Percentiles rank a stretch among this genome's conserved stretches.
Conservation (phyloP, 2,113 vertebrate species). For the Pelecanoides urinatrix region DNA sequence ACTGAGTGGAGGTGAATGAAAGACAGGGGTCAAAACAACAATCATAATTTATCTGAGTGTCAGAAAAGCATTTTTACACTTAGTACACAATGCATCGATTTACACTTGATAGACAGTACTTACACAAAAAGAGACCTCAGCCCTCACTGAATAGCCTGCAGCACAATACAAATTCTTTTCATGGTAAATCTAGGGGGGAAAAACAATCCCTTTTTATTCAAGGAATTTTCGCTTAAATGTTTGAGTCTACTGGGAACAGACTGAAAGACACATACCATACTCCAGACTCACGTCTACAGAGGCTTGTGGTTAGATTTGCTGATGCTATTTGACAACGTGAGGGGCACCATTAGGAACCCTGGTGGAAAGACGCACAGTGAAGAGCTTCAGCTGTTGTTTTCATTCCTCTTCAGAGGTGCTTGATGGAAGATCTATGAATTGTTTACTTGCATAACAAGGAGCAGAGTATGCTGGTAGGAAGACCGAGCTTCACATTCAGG, state of each 20-base stretch:
- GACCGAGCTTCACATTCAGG: neutral
- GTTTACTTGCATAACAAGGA: neutral
- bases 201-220: neutral
- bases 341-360: neutral
- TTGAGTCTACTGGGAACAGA: neutral
- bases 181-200: neutral
- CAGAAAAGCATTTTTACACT: conserved; percentile 30
- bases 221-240: conserved; percentile 17
- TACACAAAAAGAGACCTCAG: neutral
- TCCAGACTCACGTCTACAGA: neutral
- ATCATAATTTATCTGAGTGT: neutral
- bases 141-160: neutral
- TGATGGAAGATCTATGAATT: neutral
- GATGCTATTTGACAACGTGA: neutral
- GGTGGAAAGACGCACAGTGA: neutral
- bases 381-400: neutral
- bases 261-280: neutral
- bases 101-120: neutral
- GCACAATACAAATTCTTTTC: neutral
- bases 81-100: neutral
- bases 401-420: neutral
- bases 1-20: conserved; percentile 9
- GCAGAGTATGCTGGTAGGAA: neutral
- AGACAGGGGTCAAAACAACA: conserved; percentile 26
- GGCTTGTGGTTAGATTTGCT: neutral